Percentiles rank a stretch among this genome's conserved stretches.
These are phyloP conservation scores for Apodemus sylvaticus DNA, from an alignment of 2,113 vertebrate genomes.

Conservation along the genomic window DNA sequence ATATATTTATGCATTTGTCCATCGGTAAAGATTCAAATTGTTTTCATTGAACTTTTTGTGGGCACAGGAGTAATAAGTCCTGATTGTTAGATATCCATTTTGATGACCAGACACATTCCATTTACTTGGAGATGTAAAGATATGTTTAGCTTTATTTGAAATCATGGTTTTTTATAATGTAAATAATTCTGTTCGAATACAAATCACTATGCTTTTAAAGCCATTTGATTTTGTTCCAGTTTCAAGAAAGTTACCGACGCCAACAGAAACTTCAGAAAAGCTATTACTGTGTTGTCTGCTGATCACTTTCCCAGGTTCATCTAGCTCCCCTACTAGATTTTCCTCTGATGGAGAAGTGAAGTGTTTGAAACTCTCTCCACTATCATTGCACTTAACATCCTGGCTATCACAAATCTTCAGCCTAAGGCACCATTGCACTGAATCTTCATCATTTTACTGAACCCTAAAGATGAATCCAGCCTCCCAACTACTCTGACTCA, in stretches of 20 bases:
- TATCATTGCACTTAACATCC: background rate
- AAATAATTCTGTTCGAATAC: background rate
- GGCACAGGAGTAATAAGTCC: background rate
- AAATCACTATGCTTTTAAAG: conserved; percentile 18
- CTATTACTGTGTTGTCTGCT: background rate
- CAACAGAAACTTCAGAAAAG: background rate
- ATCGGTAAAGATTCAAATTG: background rate
- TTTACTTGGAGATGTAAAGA: background rate
- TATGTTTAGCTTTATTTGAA: background rate
- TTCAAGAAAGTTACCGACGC: conserved; percentile 5
- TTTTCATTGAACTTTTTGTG: background rate
- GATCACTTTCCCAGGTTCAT: background rate
- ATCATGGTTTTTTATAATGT: background rate
- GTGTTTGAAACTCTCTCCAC: background rate
- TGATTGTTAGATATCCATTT: background rate
- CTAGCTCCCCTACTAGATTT: background rate
- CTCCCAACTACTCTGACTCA: background rate
- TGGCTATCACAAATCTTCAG: background rate
- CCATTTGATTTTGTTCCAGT: background rate
- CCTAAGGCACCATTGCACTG: background rate
- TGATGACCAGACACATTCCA: background rate
- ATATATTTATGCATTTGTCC: background rate
- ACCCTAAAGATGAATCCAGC: background rate
- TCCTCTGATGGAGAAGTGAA: background rate
- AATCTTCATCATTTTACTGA: background rate